These are phyloP conservation scores for Endomychus coccineus DNA, from an alignment of 2,888 invertebrate species.

Conservation along the genomic window DNA sequence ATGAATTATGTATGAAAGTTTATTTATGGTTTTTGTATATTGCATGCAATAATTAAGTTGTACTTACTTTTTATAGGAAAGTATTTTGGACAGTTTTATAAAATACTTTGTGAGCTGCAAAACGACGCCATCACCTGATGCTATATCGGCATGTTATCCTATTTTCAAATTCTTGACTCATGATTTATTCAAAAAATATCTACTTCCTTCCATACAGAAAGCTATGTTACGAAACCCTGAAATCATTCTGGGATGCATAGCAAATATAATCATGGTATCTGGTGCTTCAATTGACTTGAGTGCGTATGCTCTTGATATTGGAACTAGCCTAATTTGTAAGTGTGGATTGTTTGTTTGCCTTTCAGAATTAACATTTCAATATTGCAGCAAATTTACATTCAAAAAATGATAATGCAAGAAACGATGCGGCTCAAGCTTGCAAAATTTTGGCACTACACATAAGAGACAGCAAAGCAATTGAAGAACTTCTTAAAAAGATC, in stretches of 20 bases:
- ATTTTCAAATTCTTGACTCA: constrained; percentile 56
- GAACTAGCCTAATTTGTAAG: constrained; percentile 71
- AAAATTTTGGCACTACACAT: constrained; percentile 65
- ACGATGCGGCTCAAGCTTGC: constrained; percentile 67
- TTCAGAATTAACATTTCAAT: too few species aligned
- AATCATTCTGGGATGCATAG: constrained; percentile 75
- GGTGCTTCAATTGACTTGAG: constrained; percentile 70
- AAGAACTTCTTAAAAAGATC: constrained; percentile 58
- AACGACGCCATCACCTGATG: constrained; percentile 60
- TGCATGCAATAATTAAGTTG: constrained; percentile 10
- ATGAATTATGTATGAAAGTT: too few species aligned
- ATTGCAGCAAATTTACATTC: constrained; percentile 70
- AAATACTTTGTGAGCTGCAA: constrained; percentile 74
- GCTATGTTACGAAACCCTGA: constrained; percentile 92
- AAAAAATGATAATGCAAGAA: constrained; percentile 71
- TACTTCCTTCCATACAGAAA: constrained; percentile 83
- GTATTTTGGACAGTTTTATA: constrained; percentile 61
- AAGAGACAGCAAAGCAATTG: constrained; percentile 57
- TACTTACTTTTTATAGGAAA: constrained; percentile 43
- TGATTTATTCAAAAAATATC: constrained; percentile 61
- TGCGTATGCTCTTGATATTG: constrained; percentile 67
- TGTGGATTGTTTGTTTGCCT: constrained; percentile 14
- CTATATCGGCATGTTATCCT: constrained; percentile 59
- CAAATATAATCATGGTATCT: constrained; percentile 55
- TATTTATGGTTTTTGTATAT: too few species aligned